Percentiles rank a stretch among this genome's conserved stretches.
Conservation (phyloP, 1,140 invertebrate species). For the Pygmarrhopalites habei region DNA sequence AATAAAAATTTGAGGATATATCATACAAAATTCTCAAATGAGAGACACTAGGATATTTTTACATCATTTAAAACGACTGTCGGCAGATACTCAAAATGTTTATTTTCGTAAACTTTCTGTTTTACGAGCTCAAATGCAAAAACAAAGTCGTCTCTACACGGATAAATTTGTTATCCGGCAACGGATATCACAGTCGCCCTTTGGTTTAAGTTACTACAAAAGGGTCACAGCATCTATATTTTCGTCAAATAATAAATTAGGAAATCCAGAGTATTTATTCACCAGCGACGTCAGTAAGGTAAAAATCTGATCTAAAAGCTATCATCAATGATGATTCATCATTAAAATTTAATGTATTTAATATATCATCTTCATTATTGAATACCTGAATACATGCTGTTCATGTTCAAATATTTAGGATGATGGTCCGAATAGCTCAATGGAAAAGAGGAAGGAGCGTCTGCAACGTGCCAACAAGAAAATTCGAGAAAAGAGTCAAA, state of each 20-base stretch:
- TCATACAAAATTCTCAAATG: too few relatives aligned
- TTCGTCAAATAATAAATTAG: too few relatives aligned
- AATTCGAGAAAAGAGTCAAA: constrained; percentile 52
- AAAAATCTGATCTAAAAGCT: too few relatives aligned
- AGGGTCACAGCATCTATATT: neutral
- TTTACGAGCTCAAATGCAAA: constrained; percentile 1
- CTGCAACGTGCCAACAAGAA: constrained; percentile 46
- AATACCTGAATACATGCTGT: neutral
- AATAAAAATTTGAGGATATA: too few relatives aligned
- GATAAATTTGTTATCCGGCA: neutral
- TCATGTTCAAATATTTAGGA: neutral
- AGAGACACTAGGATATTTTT: neutral
- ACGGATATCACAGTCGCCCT: neutral
- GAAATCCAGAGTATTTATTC: too few relatives aligned
- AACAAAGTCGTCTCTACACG: too few relatives aligned
- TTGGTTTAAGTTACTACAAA: constrained; percentile 6
- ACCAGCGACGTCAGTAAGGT: too few relatives aligned
- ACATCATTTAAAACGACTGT: neutral
- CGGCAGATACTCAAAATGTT: too few relatives aligned
- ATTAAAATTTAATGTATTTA: too few relatives aligned
- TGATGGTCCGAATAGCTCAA: too few relatives aligned
- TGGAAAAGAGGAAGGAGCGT: neutral
- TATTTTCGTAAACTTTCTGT: neutral
- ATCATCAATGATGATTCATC: too few relatives aligned
- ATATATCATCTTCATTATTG: too few relatives aligned